These are phyloP conservation scores for Pseudoips prasinana DNA, from an alignment of 2,888 invertebrate genomes.

Conservation along the genomic window DNA sequence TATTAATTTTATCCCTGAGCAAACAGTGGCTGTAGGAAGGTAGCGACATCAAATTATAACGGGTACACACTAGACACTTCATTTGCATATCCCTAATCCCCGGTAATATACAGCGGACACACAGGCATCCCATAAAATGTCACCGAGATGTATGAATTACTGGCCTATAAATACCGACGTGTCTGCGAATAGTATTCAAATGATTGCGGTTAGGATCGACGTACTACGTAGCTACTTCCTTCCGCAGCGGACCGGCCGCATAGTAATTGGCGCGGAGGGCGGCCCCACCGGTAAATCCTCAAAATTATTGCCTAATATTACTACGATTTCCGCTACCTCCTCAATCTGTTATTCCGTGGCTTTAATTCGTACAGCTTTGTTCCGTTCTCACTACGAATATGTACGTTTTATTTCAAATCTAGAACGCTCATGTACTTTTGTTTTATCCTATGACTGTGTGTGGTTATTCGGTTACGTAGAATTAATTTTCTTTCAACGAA, in stretches of 20 bases:
- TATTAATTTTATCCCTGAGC: slow-evolving; percentile 21
- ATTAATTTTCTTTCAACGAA: slow-evolving; percentile 15
- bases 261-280: slow-evolving; percentile 71
- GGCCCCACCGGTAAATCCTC: slow-evolving; percentile 71
- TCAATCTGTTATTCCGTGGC: slow-evolving; percentile 66
- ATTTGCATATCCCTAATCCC: slow-evolving; percentile 56
- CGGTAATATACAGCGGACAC: slow-evolving; percentile 55
- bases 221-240: slow-evolving; percentile 62
- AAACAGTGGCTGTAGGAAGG: slow-evolving; percentile 26
- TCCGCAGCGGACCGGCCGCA: slow-evolving; percentile 70
- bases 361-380: slow-evolving; percentile 64
- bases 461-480: slow-evolving; percentile 22
- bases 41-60: slow-evolving; percentile 36
- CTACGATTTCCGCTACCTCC: slow-evolving; percentile 54
- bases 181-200: slow-evolving; percentile 72
- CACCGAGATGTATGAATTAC: slow-evolving; percentile 69
- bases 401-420: slow-evolving; percentile 52
- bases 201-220: slow-evolving; percentile 75
- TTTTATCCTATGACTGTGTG: slow-evolving; percentile 34
- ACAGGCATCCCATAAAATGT: slow-evolving; percentile 67
- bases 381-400: slow-evolving; percentile 51
- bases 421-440: slow-evolving; percentile 42
- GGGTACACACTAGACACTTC: slow-evolving; percentile 39
- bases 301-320: slow-evolving; percentile 78
- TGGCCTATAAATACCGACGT: slow-evolving; percentile 68